Evolutionary conservation across 2,888 invertebrate genomes (phyloP), one percentile per base, ranked within the genome.

Genomic region (Tenthredo amoena): DNA sequence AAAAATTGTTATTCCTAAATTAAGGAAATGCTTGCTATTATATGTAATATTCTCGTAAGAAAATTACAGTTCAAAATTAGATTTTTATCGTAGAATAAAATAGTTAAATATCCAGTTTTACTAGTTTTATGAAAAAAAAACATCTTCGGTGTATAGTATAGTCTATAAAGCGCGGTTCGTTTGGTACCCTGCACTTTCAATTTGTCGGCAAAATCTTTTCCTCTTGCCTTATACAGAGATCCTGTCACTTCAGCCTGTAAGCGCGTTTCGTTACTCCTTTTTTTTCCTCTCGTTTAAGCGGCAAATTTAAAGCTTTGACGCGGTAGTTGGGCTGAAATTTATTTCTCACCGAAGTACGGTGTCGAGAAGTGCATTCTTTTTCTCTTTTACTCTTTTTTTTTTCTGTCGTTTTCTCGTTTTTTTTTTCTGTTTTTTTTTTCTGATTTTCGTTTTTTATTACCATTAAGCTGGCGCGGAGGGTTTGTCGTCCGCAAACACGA

Each of bases 221-320:
- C 50, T 43, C n/a, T 15, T 18, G 15, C 58, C 10, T 26, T 68
- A 34, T 68, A 50, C 55, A n/a, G 31, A 77, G 47, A 77, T 77
- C 55, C 50, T 77, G 77, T 77, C 50, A 62, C 43, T 62, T 62
- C 40, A 81, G 40, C 40, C 58, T 47, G 47, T 12, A 62, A 62
- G 21, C 34, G 37, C 40, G 21, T 58, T 40, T 15, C 7, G 40
- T 2, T 40, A 37, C 4, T 21, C 26, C 47, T 76, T 47, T 76
- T 76, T n/a, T 62, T 62, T 58, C 37, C 10, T 58, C 15, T 34
- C 62, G 40, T 62, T 40, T 37, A 81, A 18, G 40, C 37, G 62
- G 62, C 34, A 81, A 81, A 81, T 81, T 81, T 81, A 58, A 62
- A 62, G 81, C 81, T 81, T 81, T 58, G 62, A 81, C 62, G 58